These are phyloP conservation scores for Ostrea denselamellosa DNA, from an alignment of 1,140 invertebrate genomes.

Conservation along the genomic window DNA sequence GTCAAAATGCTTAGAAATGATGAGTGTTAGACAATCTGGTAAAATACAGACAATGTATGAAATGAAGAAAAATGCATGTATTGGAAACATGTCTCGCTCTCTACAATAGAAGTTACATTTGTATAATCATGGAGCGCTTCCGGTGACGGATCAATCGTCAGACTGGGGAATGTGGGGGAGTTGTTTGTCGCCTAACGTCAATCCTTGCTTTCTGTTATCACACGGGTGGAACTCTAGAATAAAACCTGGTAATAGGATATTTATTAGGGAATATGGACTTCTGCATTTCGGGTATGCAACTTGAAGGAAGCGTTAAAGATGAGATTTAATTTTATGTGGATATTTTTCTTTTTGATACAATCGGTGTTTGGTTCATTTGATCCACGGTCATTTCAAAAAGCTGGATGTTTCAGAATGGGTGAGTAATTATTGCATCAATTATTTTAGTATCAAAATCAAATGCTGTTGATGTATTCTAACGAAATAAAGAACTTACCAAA, in stretches of 20 bases:
- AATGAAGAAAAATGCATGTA: neutral
- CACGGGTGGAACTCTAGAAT: slow-evolving; percentile 13
- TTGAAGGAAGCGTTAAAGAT: slow-evolving; percentile 11
- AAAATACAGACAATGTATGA: neutral
- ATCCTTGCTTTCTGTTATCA: slow-evolving; percentile 27
- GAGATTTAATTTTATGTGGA: slow-evolving; percentile 19
- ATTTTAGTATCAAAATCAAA: too few species aligned
- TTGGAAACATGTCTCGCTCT: slow-evolving; percentile 4
- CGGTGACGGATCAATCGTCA: slow-evolving; percentile 29
- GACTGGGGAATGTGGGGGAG: neutral
- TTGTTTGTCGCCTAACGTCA: slow-evolving; percentile 15
- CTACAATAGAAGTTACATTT: slow-evolving; percentile 4
- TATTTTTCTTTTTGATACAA: slow-evolving; percentile 10
- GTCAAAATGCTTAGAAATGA: too few species aligned
- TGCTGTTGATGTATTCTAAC: too few species aligned
- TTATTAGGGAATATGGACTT: slow-evolving; percentile 32
- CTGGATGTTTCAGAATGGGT: slow-evolving; percentile 28
- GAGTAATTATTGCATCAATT: neutral
- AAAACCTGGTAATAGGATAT: neutral
- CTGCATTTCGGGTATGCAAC: slow-evolving; percentile 16
- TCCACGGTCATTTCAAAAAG: neutral
- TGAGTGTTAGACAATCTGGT: too few species aligned
- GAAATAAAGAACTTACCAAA: too few species aligned
- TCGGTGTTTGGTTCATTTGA: slow-evolving; percentile 9
- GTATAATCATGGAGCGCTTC: neutral